phyloP scores from a whole-genome alignment of 1,140 invertebrate species.

The Diorhabda carinulata region DNA sequence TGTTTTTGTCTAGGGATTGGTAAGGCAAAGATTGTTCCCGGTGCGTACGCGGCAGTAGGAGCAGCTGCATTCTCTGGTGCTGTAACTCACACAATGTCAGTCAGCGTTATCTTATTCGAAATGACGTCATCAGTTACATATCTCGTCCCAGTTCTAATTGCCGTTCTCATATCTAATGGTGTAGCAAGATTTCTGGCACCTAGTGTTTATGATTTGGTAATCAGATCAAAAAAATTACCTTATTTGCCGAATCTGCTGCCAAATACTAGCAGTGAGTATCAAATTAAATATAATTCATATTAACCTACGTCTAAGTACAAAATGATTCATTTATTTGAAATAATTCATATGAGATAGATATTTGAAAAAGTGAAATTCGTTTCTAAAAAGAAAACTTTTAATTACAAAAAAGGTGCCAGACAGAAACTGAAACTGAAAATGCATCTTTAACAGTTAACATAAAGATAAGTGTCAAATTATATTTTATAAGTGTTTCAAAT shows the following conservation, averaged over 20 bases:
- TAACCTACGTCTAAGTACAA: too few species aligned
- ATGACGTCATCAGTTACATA: slow-evolving; percentile 89
- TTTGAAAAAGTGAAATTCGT: too few species aligned
- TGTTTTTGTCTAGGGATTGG: slow-evolving; percentile 54
- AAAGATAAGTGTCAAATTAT: too few species aligned
- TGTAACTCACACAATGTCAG: slow-evolving; percentile 95
- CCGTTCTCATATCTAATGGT: slow-evolving; percentile 89
- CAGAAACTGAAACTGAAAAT: too few species aligned
- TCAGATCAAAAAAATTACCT: slow-evolving; percentile 93
- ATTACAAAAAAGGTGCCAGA: too few species aligned
- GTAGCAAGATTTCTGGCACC: slow-evolving; percentile 90
- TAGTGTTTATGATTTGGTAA: slow-evolving; percentile 96
- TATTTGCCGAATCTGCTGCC: slow-evolving; percentile 88
- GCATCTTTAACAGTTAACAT: too few species aligned
- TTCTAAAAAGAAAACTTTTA: too few species aligned
- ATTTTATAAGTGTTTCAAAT: too few species aligned
- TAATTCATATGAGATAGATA: too few species aligned
- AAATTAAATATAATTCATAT: not conserved
- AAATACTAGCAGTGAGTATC: slow-evolving; percentile 66
- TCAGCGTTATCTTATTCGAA: slow-evolving; percentile 96
- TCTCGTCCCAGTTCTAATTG: slow-evolving; percentile 93
- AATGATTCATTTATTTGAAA: too few species aligned
- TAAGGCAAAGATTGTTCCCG: slow-evolving; percentile 84
- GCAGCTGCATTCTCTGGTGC: slow-evolving; percentile 94
- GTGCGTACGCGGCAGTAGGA: slow-evolving; percentile 84